Conservation (phyloP, 2,888 invertebrate genomes). For the Labia minor region DNA sequence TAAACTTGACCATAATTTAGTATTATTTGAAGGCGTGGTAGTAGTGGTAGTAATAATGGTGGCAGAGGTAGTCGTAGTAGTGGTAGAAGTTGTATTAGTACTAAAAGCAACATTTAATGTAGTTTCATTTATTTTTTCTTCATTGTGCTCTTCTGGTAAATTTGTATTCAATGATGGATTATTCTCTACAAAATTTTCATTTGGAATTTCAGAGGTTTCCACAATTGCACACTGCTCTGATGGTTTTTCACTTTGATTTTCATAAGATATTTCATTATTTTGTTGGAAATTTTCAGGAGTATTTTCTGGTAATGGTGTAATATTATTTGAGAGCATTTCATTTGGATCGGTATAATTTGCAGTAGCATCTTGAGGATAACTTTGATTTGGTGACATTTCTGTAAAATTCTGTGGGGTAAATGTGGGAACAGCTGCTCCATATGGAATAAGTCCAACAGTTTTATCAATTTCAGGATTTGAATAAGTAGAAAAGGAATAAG, state of each 20-base stretch:
- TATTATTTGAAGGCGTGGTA: background rate
- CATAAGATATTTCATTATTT: background rate
- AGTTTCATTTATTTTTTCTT: too few relatives aligned
- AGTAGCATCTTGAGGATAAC: background rate
- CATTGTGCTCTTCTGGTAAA: too few relatives aligned
- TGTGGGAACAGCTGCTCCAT: background rate
- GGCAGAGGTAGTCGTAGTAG: too few relatives aligned
- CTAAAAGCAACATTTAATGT: too few relatives aligned
- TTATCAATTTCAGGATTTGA: background rate
- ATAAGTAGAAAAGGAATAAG: background rate
- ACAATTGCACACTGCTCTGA: too few relatives aligned
- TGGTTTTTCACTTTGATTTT: too few relatives aligned
- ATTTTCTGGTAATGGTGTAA: background rate
- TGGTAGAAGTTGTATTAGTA: too few relatives aligned
- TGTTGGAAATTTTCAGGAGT: slow-evolving; percentile 13
- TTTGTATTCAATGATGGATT: too few relatives aligned
- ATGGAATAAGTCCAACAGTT: background rate
- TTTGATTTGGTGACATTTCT: background rate
- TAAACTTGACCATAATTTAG: background rate
- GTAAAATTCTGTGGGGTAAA: background rate
- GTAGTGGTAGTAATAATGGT: background rate
- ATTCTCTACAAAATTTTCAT: too few relatives aligned
- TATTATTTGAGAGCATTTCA: background rate
- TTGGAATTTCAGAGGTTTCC: too few relatives aligned
- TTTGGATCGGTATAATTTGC: background rate